These are phyloP conservation scores for Apantesis nais DNA, from an alignment of 2,888 invertebrate genomes.

Conservation along the genomic window DNA sequence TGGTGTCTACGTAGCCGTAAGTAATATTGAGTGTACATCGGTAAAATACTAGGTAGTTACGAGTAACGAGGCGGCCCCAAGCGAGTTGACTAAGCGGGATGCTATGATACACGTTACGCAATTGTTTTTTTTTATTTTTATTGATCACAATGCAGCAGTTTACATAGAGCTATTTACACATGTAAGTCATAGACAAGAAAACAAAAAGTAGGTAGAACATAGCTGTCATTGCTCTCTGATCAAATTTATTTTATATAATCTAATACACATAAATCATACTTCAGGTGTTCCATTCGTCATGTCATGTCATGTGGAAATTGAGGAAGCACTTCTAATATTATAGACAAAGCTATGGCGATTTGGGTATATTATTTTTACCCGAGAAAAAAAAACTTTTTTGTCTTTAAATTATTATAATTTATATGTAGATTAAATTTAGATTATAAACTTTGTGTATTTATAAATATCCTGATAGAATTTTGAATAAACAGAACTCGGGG, in stretches of 20 bases:
- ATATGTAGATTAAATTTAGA: no score
- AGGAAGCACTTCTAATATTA: neutral
- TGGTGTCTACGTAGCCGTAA: constrained; percentile 5
- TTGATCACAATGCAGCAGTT: neutral
- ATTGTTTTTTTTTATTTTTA: neutral
- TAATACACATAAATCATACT: no score
- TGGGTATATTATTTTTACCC: neutral
- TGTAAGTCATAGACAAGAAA: neutral
- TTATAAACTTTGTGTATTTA: no score
- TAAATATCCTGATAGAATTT: no score
- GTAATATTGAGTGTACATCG: constrained; percentile 9
- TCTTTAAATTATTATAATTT: neutral
- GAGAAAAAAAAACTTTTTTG: neutral
- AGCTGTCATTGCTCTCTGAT: neutral
- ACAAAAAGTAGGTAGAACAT: neutral
- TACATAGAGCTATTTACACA: neutral
- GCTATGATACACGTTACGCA: constrained; percentile 14
- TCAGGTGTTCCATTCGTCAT: neutral
- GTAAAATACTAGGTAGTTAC: neutral
- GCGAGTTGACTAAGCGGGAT: neutral
- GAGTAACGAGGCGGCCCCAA: neutral
- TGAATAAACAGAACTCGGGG: no score
- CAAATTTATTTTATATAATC: neutral
- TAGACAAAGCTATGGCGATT: neutral
- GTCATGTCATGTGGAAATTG: neutral